Evolutionary conservation across 1,140 invertebrate species (phyloP).

Genomic region (Formica exsecta): DNA sequence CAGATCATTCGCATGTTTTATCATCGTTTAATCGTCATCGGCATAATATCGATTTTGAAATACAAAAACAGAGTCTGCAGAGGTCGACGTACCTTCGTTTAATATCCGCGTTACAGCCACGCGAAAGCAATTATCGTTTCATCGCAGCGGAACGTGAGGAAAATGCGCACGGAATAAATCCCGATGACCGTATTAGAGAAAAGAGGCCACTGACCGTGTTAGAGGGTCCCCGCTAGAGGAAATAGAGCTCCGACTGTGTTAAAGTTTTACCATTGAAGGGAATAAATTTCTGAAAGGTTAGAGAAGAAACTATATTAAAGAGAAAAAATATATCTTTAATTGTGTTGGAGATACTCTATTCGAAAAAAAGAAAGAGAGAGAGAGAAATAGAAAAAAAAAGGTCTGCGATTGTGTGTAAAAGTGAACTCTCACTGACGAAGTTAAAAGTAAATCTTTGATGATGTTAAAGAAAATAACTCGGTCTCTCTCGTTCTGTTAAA

Average conservation of each 20-base stretch:
- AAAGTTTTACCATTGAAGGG: background rate
- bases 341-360: background rate
- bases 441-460: background rate
- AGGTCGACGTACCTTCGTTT: conserved; percentile 45
- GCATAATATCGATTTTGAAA: conserved; percentile 25
- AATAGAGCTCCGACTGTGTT: conserved; percentile 1
- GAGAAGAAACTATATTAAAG: background rate
- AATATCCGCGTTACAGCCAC: conserved; percentile 39
- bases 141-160: conserved; percentile 18
- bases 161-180: conserved; percentile 34
- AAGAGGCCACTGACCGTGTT: conserved; percentile 40
- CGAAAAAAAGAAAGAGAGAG: background rate
- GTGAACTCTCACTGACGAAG: background rate
- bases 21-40: conserved; percentile 4
- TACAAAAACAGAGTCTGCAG: conserved; percentile 33
- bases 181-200: conserved; percentile 35
- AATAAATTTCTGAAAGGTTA: background rate
- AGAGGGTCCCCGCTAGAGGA: background rate
- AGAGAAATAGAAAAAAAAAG: background rate
- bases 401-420: background rate
- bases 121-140: conserved; percentile 41
- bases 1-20: background rate
- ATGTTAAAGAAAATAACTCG: background rate
- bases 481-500: too few species aligned
- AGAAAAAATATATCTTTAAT: background rate